Percentiles rank a stretch among this genome's conserved stretches.
These are phyloP conservation scores for Dicrostonyx torquatus DNA, from an alignment of 2,797 vertebrate genomes.

Conservation along the genomic window DNA sequence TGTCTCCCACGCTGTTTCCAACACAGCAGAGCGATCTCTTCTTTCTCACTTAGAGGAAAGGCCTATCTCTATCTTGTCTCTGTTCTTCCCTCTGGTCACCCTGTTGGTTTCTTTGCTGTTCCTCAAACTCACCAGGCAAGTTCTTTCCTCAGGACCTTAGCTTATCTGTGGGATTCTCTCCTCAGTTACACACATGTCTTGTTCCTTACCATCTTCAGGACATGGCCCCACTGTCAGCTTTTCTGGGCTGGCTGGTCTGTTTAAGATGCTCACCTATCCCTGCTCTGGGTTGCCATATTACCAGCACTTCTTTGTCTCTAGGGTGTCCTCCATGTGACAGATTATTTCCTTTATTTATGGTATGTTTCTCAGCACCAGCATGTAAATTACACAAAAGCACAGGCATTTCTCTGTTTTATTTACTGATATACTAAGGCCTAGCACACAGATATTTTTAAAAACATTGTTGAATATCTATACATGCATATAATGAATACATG, in stretches of 20 bases:
- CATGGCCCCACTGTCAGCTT: not conserved
- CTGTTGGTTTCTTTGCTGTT: not conserved
- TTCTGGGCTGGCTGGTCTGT: not conserved
- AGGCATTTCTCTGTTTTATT: conserved; percentile 48
- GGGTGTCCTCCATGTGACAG: not conserved
- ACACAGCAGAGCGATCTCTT: not conserved
- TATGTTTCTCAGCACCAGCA: not conserved
- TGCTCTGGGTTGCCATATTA: not conserved
- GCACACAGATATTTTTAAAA: conserved; percentile 2
- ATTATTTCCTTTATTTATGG: conserved; percentile 26
- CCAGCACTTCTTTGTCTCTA: not conserved
- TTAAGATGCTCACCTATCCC: not conserved
- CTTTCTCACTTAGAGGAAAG: not conserved
- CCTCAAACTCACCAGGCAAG: not conserved
- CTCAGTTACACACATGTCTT: not conserved
- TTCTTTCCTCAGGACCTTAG: conserved; percentile 22
- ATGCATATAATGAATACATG: not conserved
- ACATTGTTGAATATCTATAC: not conserved
- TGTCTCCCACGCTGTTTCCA: not conserved
- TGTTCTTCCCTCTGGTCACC: not conserved
- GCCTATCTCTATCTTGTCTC: no score
- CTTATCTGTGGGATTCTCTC: not conserved
- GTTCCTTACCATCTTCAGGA: not conserved
- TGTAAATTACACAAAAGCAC: not conserved
- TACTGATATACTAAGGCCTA: not conserved